phyloP scores from a whole-genome alignment of 92 coral and sea anemone genomes.

The Montipora capitata region DNA sequence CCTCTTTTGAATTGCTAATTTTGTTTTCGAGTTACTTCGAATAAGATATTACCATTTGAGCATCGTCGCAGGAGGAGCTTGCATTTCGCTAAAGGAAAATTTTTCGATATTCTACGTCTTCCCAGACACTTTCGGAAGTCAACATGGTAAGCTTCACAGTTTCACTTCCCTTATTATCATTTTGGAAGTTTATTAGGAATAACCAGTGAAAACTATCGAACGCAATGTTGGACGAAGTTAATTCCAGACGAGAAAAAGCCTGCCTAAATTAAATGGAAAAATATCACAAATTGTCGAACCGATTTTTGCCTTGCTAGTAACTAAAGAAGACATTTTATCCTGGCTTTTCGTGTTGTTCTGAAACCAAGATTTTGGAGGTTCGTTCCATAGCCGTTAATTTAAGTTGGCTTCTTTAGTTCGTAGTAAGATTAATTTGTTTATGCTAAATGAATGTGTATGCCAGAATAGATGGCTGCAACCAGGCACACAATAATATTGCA shows the following conservation, averaged over 20 bases:
- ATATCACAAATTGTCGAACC: too few species aligned
- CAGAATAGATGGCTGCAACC: neutral
- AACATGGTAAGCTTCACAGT: constrained; percentile 29
- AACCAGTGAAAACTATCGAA: neutral
- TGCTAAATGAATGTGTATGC: neutral
- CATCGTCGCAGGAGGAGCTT: constrained; percentile 15
- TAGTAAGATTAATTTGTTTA: neutral
- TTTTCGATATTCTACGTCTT: neutral
- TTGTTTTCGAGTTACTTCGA: constrained; percentile 8
- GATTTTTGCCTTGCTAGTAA: too few species aligned
- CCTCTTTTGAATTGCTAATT: constrained; percentile 53
- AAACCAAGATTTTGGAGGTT: neutral
- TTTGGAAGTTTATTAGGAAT: neutral
- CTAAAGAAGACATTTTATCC: too few species aligned
- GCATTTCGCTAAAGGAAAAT: neutral
- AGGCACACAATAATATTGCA: too few species aligned
- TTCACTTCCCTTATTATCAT: neutral
- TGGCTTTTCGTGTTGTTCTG: too few species aligned
- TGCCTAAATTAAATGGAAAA: too few species aligned
- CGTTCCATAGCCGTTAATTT: neutral
- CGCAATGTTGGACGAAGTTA: neutral
- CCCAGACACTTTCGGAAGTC: neutral
- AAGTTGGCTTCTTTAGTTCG: neutral
- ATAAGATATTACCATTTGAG: constrained; percentile 28
- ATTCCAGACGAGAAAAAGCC: neutral